Base-by-base conservation (phyloP, 2,797 vertebrate species). In the Chelon labrosus region DNA sequence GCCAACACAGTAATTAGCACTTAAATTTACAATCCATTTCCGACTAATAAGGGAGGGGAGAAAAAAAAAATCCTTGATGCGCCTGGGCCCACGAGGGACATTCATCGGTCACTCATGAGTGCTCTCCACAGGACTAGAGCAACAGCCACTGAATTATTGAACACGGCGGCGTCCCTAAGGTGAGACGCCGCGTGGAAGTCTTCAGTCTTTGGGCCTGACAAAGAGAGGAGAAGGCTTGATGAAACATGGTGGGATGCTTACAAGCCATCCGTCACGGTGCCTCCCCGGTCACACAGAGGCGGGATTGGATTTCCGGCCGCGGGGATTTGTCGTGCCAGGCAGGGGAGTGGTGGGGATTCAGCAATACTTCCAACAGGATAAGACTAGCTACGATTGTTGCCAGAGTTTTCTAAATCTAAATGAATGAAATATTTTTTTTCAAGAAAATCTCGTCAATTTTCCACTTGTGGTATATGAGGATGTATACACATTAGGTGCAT, bases 91-190 rank as follows among this genome's bases (percentile, higher is more conserved):
- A 52, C 73, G 16, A 12, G 77, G 76, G 82, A 83, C 70, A 75
- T 75, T 89, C 86, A 88, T 89, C 72, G 83, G 88, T 90, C 88
- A 89, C 83, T 84, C 85, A 83, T 84, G 87, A 89, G 77, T 55
- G 70, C 84, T 91, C 89, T 87, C 85, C 77, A 49, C 90, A 88
- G 79, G 86, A 85, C 86, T 73, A 70, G 64, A 89, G 90, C 85
- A 90, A 89, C 89, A 90, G 82, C 79, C 77, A 0, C 91, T 92
- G 90, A 93, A 92, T 93, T 90, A 93, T 92, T 92, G 85, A 92
- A 87, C 83, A 68, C 52, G 12, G 65, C 54, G 3, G 67, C 55
- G 53, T 93, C 90, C 91, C 88, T 83, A 65, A 88, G 90, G 90
- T 92, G 92, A 75, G 75, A 52, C 50, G 57, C 86, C 0, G 64